Conservation (phyloP, 2,113 vertebrate species). For the Nymphicus hollandicus region DNA sequence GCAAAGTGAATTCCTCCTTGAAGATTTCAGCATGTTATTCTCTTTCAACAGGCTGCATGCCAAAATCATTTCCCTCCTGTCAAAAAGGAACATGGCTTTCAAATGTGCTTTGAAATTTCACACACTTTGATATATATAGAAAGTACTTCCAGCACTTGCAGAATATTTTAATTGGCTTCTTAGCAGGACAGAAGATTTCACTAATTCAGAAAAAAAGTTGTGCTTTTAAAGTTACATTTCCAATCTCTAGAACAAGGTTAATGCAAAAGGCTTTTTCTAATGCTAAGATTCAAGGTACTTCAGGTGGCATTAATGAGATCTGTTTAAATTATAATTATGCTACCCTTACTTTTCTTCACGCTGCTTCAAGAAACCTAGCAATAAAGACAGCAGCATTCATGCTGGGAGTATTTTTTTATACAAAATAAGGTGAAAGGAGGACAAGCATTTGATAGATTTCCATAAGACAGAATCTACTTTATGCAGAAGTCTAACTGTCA, state of each 20-base stretch:
- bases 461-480: not conserved
- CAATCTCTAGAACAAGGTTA: not conserved
- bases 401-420: not conserved
- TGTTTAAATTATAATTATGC: not conserved
- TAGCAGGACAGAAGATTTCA: not conserved
- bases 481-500: not conserved
- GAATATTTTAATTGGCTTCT: not conserved
- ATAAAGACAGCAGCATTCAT: not conserved
- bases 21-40: not conserved
- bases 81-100: not conserved
- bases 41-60: not conserved
- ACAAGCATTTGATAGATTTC: not conserved
- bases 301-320: not conserved
- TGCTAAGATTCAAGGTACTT: not conserved
- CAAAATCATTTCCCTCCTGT: not conserved
- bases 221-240: not conserved
- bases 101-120: slow-evolving; percentile 12
- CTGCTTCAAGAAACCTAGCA: not conserved
- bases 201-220: not conserved
- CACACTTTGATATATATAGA: not conserved
- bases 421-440: slow-evolving; percentile 7
- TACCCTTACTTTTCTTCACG: not conserved
- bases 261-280: not conserved
- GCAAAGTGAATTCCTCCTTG: not conserved
- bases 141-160: not conserved